Percentiles rank a stretch among this genome's conserved stretches.
These are phyloP conservation scores for Scalopus aquaticus DNA, from an alignment of 2,113 vertebrate species.

Conservation along the genomic window DNA sequence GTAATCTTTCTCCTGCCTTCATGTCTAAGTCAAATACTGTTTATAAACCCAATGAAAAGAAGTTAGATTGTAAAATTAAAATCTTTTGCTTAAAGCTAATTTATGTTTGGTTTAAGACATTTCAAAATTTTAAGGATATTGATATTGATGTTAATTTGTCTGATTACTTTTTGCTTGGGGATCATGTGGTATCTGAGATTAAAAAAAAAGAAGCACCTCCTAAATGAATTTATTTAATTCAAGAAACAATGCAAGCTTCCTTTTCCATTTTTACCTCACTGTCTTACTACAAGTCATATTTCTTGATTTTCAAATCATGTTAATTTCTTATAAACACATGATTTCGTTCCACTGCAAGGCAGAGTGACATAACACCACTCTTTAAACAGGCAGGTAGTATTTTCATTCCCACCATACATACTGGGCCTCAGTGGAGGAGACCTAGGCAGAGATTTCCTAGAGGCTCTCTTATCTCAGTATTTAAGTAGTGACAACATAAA, in stretches of 20 bases:
- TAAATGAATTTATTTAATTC: conserved; percentile 48
- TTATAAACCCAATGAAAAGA: not conserved
- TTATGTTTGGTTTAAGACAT: not conserved
- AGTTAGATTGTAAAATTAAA: not conserved
- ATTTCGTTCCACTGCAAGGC: not conserved
- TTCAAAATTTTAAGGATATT: not conserved
- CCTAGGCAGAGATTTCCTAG: not conserved
- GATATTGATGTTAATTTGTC: not conserved
- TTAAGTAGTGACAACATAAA: conserved; percentile 49
- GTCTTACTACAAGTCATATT: not conserved
- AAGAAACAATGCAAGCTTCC: conserved; percentile 49
- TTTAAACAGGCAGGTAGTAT: not conserved
- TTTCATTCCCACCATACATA: conserved; percentile 29
- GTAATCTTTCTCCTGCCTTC: not conserved
- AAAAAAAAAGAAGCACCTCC: conserved; percentile 6
- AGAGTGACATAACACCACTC: not conserved
- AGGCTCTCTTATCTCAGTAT: not conserved
- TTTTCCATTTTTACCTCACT: conserved; percentile 39
- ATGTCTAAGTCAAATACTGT: not conserved
- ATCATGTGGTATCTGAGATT: not conserved
- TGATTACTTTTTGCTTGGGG: not conserved
- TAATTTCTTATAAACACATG: not conserved
- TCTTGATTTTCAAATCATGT: not conserved
- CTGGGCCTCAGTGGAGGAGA: not conserved
- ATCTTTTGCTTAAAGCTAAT: not conserved